These are phyloP conservation scores for Bujurquina vittata DNA, from an alignment of 2,113 vertebrate genomes.

Conservation along the genomic window DNA sequence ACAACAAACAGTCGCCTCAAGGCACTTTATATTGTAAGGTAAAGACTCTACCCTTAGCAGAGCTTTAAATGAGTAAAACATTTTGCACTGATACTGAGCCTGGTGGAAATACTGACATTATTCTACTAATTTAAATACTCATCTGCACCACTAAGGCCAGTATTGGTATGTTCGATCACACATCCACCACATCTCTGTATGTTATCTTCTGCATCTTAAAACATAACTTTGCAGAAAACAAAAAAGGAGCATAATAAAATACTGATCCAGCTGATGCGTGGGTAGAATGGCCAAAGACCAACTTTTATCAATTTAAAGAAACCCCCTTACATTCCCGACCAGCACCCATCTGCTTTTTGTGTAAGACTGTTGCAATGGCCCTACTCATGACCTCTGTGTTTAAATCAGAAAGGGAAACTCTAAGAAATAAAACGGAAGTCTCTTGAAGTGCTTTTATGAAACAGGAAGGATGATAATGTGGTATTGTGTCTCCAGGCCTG, in stretches of 20 bases:
- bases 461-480: slow-evolving; percentile 22
- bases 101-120: neutral
- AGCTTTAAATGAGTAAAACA: neutral
- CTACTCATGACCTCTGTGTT: slow-evolving; percentile 30
- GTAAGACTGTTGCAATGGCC: slow-evolving; percentile 51
- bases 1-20: too few species aligned
- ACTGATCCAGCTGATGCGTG: slow-evolving; percentile 41
- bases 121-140: neutral
- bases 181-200: slow-evolving; percentile 25
- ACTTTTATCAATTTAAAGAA: slow-evolving; percentile 61
- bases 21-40: too few species aligned
- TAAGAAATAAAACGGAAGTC: neutral
- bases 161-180: slow-evolving; percentile 15
- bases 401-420: slow-evolving; percentile 54
- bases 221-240: slow-evolving; percentile 35
- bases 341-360: slow-evolving; percentile 24
- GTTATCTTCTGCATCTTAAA: slow-evolving; percentile 62
- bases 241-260: slow-evolving; percentile 10
- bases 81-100: neutral
- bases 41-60: neutral
- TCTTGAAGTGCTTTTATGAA: slow-evolving; percentile 54
- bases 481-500: slow-evolving; percentile 42
- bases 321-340: slow-evolving; percentile 73
- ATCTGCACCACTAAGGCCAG: slow-evolving; percentile 15
- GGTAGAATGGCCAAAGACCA: slow-evolving; percentile 43